These are phyloP conservation scores for Scophthalmus maximus DNA, from an alignment of 2,113 vertebrate species.

Conservation along the genomic window DNA sequence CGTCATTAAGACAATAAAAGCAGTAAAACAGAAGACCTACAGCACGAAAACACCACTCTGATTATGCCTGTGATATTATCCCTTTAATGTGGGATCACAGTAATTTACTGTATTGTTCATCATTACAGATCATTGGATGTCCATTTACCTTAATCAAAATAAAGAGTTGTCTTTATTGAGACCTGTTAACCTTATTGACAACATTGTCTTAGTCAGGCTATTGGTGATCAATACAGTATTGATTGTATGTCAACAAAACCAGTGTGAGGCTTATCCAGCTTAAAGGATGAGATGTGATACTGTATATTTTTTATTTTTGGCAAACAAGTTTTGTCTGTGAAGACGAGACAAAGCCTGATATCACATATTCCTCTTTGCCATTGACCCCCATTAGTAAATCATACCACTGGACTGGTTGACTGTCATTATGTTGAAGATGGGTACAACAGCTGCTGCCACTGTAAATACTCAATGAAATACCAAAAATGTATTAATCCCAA, in stretches of 20 bases:
- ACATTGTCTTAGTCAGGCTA: not conserved
- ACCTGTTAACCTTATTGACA: not conserved
- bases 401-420: too few relatives aligned
- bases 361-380: not conserved
- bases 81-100: too few relatives aligned
- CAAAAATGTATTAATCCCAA: not conserved
- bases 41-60: conserved; percentile 17
- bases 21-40: not conserved
- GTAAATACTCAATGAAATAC: too few relatives aligned
- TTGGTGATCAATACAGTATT: conserved; percentile 6
- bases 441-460: too few relatives aligned
- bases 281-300: not conserved
- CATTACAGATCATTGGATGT: conserved; percentile 2
- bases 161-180: not conserved
- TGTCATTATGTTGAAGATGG: too few relatives aligned
- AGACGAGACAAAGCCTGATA: not conserved
- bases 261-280: not conserved
- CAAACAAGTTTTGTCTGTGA: not conserved
- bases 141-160: not conserved
- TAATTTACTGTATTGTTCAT: too few relatives aligned
- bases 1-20: conserved; percentile 31
- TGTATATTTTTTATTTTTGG: not conserved
- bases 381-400: not conserved
- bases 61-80: conserved; percentile 20
- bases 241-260: not conserved